Evolutionary conservation across 2,797 vertebrate genomes (phyloP).

Genomic region (Potorous gilbertii): DNA sequence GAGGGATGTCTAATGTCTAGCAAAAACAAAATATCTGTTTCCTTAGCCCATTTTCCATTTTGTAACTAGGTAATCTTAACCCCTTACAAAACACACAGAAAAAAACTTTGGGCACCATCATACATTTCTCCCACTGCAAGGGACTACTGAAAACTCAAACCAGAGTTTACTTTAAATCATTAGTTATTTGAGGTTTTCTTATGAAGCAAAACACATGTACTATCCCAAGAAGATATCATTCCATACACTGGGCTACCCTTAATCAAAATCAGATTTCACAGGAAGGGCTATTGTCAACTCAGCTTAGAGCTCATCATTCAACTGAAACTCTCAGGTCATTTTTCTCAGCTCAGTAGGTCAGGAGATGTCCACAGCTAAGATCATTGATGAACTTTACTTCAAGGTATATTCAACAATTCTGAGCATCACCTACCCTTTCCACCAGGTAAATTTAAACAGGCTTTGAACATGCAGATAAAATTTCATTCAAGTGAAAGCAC

Average conservation of each 20-base stretch:
- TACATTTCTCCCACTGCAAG: constrained; percentile 56
- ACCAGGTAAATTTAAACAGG: constrained; percentile 39
- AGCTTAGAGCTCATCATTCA: constrained; percentile 64
- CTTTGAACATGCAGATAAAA: constrained; percentile 78
- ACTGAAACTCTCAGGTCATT: constrained; percentile 51
- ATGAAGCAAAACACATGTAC: constrained; percentile 69
- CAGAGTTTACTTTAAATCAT: constrained; percentile 72
- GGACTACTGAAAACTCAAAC: constrained; percentile 67
- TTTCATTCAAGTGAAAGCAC: constrained; percentile 74
- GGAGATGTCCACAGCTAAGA: constrained; percentile 67
- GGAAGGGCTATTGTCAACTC: constrained; percentile 56
- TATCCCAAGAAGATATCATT: constrained; percentile 61
- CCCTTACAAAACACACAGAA: constrained; percentile 66
- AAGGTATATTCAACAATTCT: constrained; percentile 67
- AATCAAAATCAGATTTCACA: constrained; percentile 71
- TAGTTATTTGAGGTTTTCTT: constrained; percentile 67
- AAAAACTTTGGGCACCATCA: constrained; percentile 63
- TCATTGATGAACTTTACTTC: constrained; percentile 73
- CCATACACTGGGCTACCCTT: constrained; percentile 65
- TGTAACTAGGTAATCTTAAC: constrained; percentile 68
- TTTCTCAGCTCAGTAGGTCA: constrained; percentile 67
- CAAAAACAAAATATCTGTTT: constrained; percentile 68
- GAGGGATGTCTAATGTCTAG: constrained; percentile 72
- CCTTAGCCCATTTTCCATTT: constrained; percentile 71
- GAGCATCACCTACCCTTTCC: constrained; percentile 44